These are phyloP conservation scores for Cerastis rubricosa DNA, from an alignment of 2,888 invertebrate genomes.

Conservation along the genomic window DNA sequence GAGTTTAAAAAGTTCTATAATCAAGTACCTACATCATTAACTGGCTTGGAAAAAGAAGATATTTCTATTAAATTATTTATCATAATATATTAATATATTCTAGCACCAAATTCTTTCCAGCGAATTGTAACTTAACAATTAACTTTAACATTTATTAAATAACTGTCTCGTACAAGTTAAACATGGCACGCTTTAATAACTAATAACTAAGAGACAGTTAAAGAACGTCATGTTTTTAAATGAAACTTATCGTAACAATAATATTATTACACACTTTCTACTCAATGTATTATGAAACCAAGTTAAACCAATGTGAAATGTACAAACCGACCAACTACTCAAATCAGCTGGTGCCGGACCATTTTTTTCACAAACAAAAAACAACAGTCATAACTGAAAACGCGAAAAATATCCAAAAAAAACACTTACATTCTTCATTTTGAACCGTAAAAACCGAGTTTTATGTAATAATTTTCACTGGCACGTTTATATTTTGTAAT, in stretches of 20 bases:
- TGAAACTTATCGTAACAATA: neutral
- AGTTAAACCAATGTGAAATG: neutral
- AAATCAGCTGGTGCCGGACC: slow-evolving; percentile 38
- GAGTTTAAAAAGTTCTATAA: no score
- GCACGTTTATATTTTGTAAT: slow-evolving; percentile 1
- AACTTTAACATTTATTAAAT: neutral
- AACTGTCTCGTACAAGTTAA: neutral
- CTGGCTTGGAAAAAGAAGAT: neutral
- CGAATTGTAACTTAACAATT: neutral
- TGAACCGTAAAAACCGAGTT: neutral
- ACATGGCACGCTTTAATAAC: neutral
- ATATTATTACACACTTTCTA: neutral
- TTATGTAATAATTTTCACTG: slow-evolving; percentile 20
- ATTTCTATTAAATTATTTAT: no score
- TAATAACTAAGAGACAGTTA: neutral
- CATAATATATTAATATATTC: no score
- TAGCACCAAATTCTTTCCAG: neutral
- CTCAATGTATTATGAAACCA: neutral
- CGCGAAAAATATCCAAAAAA: neutral
- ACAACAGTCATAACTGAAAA: neutral
- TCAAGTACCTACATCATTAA: neutral
- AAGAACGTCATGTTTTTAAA: neutral
- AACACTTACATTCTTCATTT: slow-evolving; percentile 42
- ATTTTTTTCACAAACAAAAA: slow-evolving; percentile 7
- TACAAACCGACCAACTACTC: neutral